Evolutionary conservation across 2,113 vertebrate species (phyloP).

Genomic region (Phrynocephalus versicolor): DNA sequence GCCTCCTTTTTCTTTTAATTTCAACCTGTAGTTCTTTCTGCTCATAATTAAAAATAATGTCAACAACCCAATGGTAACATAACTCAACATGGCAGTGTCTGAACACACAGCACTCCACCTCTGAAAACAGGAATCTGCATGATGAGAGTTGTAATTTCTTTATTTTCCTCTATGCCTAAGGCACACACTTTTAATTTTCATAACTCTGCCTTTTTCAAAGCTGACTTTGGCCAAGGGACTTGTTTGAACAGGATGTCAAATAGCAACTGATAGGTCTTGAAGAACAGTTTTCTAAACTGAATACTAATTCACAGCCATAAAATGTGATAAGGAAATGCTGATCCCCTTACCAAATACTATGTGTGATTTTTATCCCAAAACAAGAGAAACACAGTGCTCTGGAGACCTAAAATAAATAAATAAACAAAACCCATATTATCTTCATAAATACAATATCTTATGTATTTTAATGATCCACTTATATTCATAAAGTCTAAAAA

Average conservation of each 20-base stretch:
- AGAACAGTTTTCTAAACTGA: constrained; percentile 23
- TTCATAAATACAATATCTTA: too few relatives aligned
- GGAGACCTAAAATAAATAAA: too few relatives aligned
- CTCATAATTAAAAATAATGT: not conserved
- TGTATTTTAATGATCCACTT: too few relatives aligned
- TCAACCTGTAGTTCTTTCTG: too few relatives aligned
- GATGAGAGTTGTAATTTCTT: constrained; percentile 25
- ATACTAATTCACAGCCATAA: constrained; percentile 2
- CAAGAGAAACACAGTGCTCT: too few relatives aligned
- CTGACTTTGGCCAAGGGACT: constrained; percentile 42
- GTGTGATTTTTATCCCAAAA: constrained; percentile 16
- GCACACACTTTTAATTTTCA: constrained; percentile 45
- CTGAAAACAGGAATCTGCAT: constrained; percentile 5
- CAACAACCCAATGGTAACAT: too few relatives aligned
- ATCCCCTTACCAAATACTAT: constrained; percentile 35
- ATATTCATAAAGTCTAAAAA: too few relatives aligned
- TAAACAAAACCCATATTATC: too few relatives aligned
- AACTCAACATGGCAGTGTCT: constrained; percentile 1
- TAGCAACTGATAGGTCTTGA: constrained; percentile 8
- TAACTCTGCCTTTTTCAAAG: not conserved
- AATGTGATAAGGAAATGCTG: not conserved
- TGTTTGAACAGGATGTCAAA: constrained; percentile 36
- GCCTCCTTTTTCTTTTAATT: not conserved
- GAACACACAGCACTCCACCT: constrained; percentile 44
- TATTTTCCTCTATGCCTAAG: not conserved